Percentiles rank a stretch among this genome's conserved stretches.
Evolutionary conservation across 2,113 vertebrate species (phyloP).

Genomic region (Cryptomyrus ogoouensis): DNA sequence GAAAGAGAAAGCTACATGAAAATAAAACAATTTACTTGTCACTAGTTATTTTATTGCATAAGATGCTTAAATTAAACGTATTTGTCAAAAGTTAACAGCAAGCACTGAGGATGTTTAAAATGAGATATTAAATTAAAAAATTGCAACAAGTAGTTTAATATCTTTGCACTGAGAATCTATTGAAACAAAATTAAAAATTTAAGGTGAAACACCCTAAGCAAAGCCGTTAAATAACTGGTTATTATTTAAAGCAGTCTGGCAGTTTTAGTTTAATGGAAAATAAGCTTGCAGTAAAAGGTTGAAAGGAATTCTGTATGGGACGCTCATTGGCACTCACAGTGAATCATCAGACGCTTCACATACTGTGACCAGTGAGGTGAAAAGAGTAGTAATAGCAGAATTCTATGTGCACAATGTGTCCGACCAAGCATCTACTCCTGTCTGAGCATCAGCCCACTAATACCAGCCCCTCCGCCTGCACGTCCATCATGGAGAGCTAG

Average conservation of each 20-base stretch:
- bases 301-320: neutral
- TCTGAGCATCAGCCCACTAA: neutral
- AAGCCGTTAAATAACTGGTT: neutral
- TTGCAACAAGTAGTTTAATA: neutral
- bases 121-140: neutral
- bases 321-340: neutral
- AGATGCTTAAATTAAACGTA: neutral
- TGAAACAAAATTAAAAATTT: neutral
- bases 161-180: neutral
- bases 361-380: neutral
- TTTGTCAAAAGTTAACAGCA: neutral
- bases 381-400: neutral
- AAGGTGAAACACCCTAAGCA: neutral
- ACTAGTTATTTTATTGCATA: neutral
- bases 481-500: neutral
- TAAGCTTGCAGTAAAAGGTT: neutral
- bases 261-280: neutral
- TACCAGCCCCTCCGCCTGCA: neutral
- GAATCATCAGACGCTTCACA: neutral
- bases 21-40: neutral
- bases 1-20: neutral
- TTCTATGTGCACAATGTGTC: neutral
- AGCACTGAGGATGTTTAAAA: neutral
- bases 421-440: neutral
- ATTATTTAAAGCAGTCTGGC: constrained; percentile 6